These are phyloP conservation scores for Chionomys nivalis DNA, from an alignment of 2,113 vertebrate species.

Conservation along the genomic window DNA sequence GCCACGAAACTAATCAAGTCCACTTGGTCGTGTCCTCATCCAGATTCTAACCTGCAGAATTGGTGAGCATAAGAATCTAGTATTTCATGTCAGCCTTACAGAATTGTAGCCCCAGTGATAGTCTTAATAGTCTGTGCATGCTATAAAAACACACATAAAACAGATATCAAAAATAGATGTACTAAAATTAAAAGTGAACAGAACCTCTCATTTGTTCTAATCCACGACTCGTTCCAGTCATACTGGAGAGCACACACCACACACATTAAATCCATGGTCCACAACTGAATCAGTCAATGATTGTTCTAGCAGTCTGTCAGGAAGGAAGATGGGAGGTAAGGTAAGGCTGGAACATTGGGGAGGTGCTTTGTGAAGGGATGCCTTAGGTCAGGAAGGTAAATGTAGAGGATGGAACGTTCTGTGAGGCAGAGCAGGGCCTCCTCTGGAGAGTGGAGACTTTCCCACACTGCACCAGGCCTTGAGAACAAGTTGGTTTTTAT, in stretches of 20 bases:
- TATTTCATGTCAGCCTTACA: not conserved
- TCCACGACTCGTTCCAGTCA: not conserved
- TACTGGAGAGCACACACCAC: not conserved
- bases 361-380: not conserved
- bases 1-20: not conserved
- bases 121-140: conserved; percentile 36
- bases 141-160: conserved; percentile 14
- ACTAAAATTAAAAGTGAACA: conserved; percentile 31
- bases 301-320: not conserved
- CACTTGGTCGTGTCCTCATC: no score
- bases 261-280: not conserved
- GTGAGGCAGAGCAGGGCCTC: not conserved
- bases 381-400: not conserved
- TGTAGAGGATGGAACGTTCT: not conserved
- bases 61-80: not conserved
- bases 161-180: conserved; percentile 46
- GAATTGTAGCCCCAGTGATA: not conserved
- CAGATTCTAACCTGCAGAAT: not conserved
- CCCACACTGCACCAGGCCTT: not conserved
- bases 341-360: not conserved
- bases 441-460: not conserved
- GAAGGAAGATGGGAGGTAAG: not conserved
- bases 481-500: not conserved
- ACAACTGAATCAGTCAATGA: not conserved
- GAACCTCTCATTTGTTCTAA: not conserved